phyloP scores from a whole-genome alignment of 1,140 invertebrate species.

The Caenorhabditis inopinata region DNA sequence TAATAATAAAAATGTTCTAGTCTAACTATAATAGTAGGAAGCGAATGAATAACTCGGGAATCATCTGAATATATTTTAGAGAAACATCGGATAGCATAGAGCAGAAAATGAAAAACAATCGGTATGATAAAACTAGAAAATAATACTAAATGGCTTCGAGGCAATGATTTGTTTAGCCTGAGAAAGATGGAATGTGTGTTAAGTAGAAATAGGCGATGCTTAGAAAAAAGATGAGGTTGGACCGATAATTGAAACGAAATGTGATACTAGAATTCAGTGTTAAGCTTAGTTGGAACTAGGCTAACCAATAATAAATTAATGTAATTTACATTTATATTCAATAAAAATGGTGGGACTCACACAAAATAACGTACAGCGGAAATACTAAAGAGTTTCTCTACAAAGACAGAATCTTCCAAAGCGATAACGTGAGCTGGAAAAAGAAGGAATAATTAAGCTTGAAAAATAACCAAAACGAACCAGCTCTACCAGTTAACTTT shows the following conservation, averaged over 20 bases:
- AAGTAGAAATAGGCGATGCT: not conserved
- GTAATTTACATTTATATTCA: not conserved
- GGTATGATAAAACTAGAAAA: no score
- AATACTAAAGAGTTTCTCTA: conserved; percentile 15
- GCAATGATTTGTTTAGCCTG: no score
- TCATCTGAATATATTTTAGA: no score
- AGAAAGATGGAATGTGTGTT: not conserved
- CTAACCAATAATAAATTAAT: not conserved
- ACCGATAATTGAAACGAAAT: not conserved
- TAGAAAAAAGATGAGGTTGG: not conserved
- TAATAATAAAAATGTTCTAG: no score
- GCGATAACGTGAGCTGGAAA: conserved; percentile 36
- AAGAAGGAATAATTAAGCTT: no score
- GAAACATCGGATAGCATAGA: no score
- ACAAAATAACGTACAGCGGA: not conserved
- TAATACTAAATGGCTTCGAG: no score
- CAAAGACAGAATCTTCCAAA: conserved; percentile 12
- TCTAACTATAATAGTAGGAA: no score
- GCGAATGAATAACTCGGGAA: no score
- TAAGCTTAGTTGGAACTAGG: no score
- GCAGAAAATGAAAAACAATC: no score
- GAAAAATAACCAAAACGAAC: not conserved
- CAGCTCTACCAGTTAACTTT: conserved; percentile 37
- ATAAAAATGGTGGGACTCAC: not conserved
- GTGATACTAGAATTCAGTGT: no score